phyloP scores from a whole-genome alignment of 2,113 vertebrate species.

The Pterocles burchelli region DNA sequence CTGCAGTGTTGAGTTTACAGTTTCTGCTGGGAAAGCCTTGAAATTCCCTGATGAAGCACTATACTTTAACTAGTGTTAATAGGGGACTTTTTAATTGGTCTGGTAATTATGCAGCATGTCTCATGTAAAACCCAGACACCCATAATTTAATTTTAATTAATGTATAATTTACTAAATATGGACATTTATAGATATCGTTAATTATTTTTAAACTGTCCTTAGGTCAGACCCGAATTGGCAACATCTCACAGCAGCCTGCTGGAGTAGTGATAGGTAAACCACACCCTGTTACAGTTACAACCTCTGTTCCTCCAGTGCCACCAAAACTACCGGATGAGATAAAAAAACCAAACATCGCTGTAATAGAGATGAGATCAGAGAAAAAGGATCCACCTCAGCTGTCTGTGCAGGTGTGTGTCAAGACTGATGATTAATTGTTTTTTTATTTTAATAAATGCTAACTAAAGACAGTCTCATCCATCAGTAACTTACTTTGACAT shows the following conservation, averaged over 20 bases:
- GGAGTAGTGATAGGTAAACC: slow-evolving; percentile 55
- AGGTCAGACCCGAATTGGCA: slow-evolving; percentile 82
- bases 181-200: background rate
- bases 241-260: slow-evolving; percentile 59
- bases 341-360: slow-evolving; percentile 73
- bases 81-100: background rate
- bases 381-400: slow-evolving; percentile 76
- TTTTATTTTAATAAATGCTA: background rate
- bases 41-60: background rate
- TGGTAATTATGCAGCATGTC: background rate
- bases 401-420: slow-evolving; percentile 79
- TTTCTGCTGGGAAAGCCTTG: background rate
- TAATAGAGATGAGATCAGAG: slow-evolving; percentile 76
- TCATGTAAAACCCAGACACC: background rate
- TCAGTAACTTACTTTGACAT: background rate
- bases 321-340: slow-evolving; percentile 43
- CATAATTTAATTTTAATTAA: background rate
- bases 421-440: background rate
- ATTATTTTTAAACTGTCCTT: background rate
- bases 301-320: slow-evolving; percentile 70
- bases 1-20: background rate
- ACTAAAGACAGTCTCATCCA: background rate
- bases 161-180: background rate
- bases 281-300: slow-evolving; percentile 73
- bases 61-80: background rate